Base-by-base conservation (phyloP, 2,888 invertebrate genomes). In the Leucophenga montana region DNA sequence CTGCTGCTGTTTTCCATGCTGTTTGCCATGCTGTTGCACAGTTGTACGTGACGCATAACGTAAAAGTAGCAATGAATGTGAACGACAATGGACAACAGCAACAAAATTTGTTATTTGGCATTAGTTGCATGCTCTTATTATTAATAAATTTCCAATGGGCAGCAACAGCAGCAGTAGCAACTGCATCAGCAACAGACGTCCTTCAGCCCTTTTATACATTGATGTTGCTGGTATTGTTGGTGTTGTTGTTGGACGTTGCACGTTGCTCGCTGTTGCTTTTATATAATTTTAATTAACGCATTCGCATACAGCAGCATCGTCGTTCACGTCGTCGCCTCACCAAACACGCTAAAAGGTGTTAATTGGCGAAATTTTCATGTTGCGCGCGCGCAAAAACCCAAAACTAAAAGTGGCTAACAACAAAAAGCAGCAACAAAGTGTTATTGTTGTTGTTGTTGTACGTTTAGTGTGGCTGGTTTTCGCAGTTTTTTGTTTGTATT, bases 341-440 rank as follows among this genome's bases (percentile, higher is more conserved):
- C 70, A 77, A 86, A 86, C 87, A 86, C 80, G 86, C 83, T 85
- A 83, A 82, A 85, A 86, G 86, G 85, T 86, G 87, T 86, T 86
- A 86, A 86, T 86, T 86, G 87, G 85, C 85, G 85, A 85, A 86
- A 86, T 86, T 86, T 86, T 82, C 85, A 84, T 83, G 83, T 83
- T 75, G 79, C 76, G 84, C 74, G 84, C 74, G 79, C 73, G 39
- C 11, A 11, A 8, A 39, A 39, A 59, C 22, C 31, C 59, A 46
- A 64, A 64, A 39, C 44, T n/a, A 48, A 61, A 61, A 64, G 9
- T 20, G 46, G 20, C 62, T 46, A 18, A 46, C 46, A 64, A 18
- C 53, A 53, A 50, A 16, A 18, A 75, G 75, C 76, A 71, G 33
- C 53, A 53, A 39, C 20, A 39, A 20, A 31, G 54, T 59, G 62